These are phyloP conservation scores for Sphaerodactylus townsendi DNA, from an alignment of 2,113 vertebrate species.

Conservation along the genomic window DNA sequence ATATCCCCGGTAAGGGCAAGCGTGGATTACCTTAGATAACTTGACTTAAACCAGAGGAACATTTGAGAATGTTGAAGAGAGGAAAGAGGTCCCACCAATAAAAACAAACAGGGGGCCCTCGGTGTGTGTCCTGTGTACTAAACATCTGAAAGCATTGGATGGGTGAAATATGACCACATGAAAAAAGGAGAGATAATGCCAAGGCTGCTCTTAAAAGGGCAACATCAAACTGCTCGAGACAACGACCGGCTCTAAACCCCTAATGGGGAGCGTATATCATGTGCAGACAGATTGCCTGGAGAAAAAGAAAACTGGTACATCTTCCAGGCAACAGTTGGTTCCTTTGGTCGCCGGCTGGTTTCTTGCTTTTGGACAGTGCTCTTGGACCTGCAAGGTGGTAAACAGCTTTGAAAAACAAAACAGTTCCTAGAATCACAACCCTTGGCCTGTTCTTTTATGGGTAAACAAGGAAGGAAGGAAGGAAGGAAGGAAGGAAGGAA, in stretches of 20 bases:
- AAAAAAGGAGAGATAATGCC: constrained; percentile 60
- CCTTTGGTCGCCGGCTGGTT: no score
- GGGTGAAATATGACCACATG: constrained; percentile 62
- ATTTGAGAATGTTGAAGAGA: constrained; percentile 94
- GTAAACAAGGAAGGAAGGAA: no score
- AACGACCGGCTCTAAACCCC: constrained; percentile 64
- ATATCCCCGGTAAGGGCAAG: constrained; percentile 82
- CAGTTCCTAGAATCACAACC: no score
- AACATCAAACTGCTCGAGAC: constrained; percentile 63
- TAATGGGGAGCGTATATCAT: constrained; percentile 72
- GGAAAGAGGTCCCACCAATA: constrained; percentile 77
- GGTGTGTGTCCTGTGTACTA: constrained; percentile 70
- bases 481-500: no score
- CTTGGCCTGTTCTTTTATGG: not conserved
- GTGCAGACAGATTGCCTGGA: constrained; percentile 56
- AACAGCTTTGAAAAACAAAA: not conserved
- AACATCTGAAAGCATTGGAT: constrained; percentile 70
- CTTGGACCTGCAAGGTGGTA: no score
- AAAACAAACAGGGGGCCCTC: constrained; percentile 77
- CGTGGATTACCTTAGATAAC: constrained; percentile 92
- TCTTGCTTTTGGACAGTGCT: no score
- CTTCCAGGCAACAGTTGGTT: constrained; percentile 42
- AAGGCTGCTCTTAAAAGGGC: constrained; percentile 63
- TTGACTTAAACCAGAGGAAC: constrained; percentile 83
- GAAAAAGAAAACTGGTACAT: constrained; percentile 58